Conservation (phyloP, 2,888 invertebrate species). For the Exephanes ischioxanthus region DNA sequence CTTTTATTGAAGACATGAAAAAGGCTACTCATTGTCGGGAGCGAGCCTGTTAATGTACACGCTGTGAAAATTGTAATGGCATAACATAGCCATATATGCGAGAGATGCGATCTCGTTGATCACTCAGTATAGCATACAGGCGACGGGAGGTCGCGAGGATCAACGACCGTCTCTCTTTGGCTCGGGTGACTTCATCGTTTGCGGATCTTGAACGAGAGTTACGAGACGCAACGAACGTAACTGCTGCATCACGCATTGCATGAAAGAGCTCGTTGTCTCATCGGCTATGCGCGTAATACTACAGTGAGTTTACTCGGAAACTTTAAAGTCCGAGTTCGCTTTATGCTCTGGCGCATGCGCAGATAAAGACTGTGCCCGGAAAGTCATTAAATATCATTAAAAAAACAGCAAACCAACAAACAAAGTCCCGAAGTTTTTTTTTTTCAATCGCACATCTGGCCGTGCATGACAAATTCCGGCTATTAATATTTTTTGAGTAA, state of each 20-base stretch:
- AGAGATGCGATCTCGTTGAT: conserved; percentile 43
- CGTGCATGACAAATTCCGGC: no score
- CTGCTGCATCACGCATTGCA: conserved; percentile 35
- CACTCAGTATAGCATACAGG: conserved; percentile 24
- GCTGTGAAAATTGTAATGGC: conserved; percentile 33
- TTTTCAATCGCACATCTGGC: no score
- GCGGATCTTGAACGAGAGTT: conserved; percentile 54
- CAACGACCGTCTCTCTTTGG: conserved; percentile 58
- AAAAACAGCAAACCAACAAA: background rate
- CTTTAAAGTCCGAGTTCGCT: conserved; percentile 1
- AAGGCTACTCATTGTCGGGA: conserved; percentile 24
- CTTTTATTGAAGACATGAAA: conserved; percentile 5
- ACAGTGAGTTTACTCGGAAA: conserved; percentile 2
- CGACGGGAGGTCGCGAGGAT: conserved; percentile 39
- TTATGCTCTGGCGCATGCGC: background rate
- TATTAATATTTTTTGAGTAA: no score
- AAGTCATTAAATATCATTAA: background rate
- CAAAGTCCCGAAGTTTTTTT: no score
- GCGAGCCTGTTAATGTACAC: background rate
- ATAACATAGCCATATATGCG: background rate
- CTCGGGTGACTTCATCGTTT: conserved; percentile 54
- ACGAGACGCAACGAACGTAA: conserved; percentile 49
- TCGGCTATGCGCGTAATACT: conserved; percentile 14
- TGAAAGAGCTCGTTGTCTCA: conserved; percentile 44
- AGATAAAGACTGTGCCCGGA: background rate